Evolutionary conservation across 2,888 invertebrate genomes (phyloP).

Genomic region (Morpho achilles): DNA sequence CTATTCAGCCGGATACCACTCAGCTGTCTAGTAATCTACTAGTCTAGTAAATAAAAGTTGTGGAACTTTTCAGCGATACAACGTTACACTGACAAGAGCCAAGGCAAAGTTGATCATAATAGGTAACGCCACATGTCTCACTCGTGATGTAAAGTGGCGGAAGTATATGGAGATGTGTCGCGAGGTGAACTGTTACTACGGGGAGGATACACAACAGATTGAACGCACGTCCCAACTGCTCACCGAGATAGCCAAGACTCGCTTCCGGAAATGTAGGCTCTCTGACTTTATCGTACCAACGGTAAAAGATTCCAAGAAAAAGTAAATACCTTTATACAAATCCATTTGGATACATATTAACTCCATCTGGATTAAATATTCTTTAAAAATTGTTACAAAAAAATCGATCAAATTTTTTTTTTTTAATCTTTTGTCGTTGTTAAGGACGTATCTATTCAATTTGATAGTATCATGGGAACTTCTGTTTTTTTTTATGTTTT

Average conservation of each 20-base stretch:
- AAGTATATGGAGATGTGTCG: constrained; percentile 57
- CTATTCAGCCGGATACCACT: too few relatives aligned
- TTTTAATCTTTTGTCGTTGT: not conserved
- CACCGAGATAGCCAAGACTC: constrained; percentile 37
- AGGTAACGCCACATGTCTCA: constrained; percentile 70
- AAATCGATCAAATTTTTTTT: not conserved
- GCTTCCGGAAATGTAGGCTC: constrained; percentile 43
- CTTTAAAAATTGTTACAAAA: too few relatives aligned
- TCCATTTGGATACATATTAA: not conserved
- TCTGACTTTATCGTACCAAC: constrained; percentile 31
- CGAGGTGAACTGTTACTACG: constrained; percentile 49
- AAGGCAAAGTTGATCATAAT: constrained; percentile 81
- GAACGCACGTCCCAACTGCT: constrained; percentile 38
- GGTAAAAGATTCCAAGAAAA: constrained; percentile 15
- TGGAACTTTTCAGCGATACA: constrained; percentile 75
- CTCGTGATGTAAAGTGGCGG: constrained; percentile 54
- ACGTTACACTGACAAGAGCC: constrained; percentile 85
- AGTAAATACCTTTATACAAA: not conserved
- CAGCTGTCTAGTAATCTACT: not conserved
- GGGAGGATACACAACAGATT: constrained; percentile 46
- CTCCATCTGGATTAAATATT: not conserved
- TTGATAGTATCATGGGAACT: constrained; percentile 8
- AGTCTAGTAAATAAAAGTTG: too few relatives aligned
- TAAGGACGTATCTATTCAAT: not conserved
- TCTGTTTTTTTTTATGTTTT: not conserved